Evolutionary conservation across 2,888 invertebrate species (phyloP).

Genomic region (Aspidiotus rigidus): DNA sequence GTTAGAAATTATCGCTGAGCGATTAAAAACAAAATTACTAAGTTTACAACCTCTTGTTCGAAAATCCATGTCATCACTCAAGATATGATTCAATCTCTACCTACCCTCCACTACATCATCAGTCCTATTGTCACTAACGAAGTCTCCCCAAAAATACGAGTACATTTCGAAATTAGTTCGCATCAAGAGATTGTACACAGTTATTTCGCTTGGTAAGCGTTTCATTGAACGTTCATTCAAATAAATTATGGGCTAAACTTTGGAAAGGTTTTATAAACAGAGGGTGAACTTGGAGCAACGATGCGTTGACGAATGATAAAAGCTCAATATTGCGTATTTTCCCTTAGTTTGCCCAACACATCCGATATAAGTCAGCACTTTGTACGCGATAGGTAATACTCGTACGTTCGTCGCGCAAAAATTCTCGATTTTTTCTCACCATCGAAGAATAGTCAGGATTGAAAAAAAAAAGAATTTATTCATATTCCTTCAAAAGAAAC

Average conservation of each 20-base stretch:
- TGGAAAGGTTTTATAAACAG: constrained; percentile 21
- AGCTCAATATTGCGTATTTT: constrained; percentile 24
- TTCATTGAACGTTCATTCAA: constrained; percentile 28
- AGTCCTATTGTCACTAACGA: constrained; percentile 28
- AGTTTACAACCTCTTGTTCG: too few species aligned
- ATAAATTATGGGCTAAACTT: constrained; percentile 23
- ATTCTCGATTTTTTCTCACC: constrained; percentile 2
- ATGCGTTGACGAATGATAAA: constrained; percentile 30
- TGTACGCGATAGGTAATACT: too few species aligned
- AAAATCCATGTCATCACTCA: too few species aligned
- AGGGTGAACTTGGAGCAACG: constrained; percentile 28
- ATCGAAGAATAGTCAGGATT: not conserved
- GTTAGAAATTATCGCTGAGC: too few species aligned
- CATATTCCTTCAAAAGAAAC: not conserved
- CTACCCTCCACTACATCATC: too few species aligned
- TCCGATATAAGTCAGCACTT: too few species aligned
- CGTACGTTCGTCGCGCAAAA: too few species aligned
- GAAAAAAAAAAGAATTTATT: not conserved
- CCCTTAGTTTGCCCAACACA: constrained; percentile 16
- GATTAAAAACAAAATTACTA: too few species aligned
- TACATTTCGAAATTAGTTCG: constrained; percentile 25
- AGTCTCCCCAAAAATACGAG: constrained; percentile 26
- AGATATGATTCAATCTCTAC: too few species aligned
- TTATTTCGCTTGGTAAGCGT: constrained; percentile 30
- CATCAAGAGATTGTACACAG: constrained; percentile 19